Base-by-base conservation (phyloP, 2,888 invertebrate species). In the Hypena proboscidalis region DNA sequence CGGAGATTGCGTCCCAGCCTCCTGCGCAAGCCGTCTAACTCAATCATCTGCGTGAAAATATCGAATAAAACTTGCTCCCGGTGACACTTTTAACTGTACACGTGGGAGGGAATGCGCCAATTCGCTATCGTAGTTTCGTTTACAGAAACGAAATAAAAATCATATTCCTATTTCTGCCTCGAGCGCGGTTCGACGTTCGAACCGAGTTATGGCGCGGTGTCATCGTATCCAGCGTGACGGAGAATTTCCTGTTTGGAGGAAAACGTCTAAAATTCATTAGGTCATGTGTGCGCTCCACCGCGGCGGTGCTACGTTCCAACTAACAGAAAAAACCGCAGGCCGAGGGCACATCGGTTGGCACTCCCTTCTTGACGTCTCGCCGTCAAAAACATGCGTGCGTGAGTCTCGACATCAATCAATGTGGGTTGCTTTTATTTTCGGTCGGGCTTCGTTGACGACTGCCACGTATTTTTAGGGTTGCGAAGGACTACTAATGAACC, bases 1-100 rank as follows among this genome's bases (percentile, higher is more conserved):
- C 88, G 89, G 89, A 88, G 88, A 89, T 89, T 87, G 84, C 85
- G 71, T 77, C 74, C 79, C 81, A 78, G 80, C 85, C 86, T 85
- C 86, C 80, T 81, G 82, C 84, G 80, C 85, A 80, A 80, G 69
- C 76, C 76, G 73, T 63, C 83, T 87, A 89, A 90, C 88, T 86
- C 84, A 88, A 90, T 90, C 83, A 84, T 78, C 77, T 75, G 75
- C 79, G 77, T 81, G 77, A 84, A 88, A 87, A 88, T 85, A 86
- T 84, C 80, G 70, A 82, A 85, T 83, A 81, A 80, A 83, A 83
- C 73, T 74, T 75, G 77, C 80, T 71, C 73, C 70, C 61, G 69
- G 74, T 74, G 67, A 80, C 72, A 77, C 67, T 79, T 79, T 79
- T 74, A 79, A 81, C 68, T 70, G 67, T 72, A 73, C 73, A 74